Base-by-base conservation (phyloP, 2,888 invertebrate species). In the Drosophila kanekoi region DNA sequence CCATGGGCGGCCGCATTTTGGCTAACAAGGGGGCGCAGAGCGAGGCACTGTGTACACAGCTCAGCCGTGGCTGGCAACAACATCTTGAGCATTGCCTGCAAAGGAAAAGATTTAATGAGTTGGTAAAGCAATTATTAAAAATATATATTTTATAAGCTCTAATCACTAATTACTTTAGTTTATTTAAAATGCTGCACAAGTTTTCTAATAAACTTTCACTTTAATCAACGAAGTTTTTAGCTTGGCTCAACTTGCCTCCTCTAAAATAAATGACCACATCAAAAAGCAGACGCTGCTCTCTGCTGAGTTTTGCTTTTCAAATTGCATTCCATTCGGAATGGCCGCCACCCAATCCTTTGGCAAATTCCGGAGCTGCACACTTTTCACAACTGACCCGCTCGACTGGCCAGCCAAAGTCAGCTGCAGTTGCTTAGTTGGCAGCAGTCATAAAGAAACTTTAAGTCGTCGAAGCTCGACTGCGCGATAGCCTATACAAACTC, bases 1-100 rank as follows among this genome's bases (percentile, higher is more conserved):
- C 85, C 72, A 79, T 80, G 57, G 90, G 90, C 60, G 91, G 91
- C 81, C 90, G 81, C 91, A 91, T 91, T 72, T 73, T 90, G 81
- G 60, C 51, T 53, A 44, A 41, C 49, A 53, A 41, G 40, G 40
- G 56, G 51, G 48, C 45, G 48, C 48, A 45, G 38, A 38, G 33
- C 49, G 33, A 14, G 38, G 14, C 37, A 20, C 33, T 14, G 11
- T 48, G 41, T 51, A 35, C 78, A 77, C 54, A 73, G 77, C 88
- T 79, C 76, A 83, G 72, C 79, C 81, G 78, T 77, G 72, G 58
- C 77, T 72, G 74, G 69, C 51, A 62, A 64, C 78, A 67, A 77
- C 85, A 84, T 88, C 57, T 71, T 84, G 82, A 73, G 40, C 16
- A 60, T 16, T 40, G 77, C 71, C 88, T 81, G 35, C 35, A 58